Conservation (phyloP, 2,888 invertebrate species). For the Mesoligia furuncula region DNA sequence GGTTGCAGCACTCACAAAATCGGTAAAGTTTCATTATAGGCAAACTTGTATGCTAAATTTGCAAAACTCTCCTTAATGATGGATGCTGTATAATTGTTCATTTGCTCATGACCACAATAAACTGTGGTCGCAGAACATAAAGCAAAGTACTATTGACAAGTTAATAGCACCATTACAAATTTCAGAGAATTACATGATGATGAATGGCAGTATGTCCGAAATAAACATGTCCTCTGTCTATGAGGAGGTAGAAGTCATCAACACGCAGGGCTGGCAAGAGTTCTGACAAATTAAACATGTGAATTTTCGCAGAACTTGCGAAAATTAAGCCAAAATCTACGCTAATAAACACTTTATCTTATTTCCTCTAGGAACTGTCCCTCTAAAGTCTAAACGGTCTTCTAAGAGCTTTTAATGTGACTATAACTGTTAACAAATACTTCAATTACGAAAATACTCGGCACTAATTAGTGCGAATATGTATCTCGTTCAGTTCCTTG, state of each 20-base stretch:
- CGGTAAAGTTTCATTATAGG: neutral
- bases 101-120: constrained; percentile 40
- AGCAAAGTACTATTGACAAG: constrained; percentile 68
- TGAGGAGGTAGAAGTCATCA: constrained; percentile 59
- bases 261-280: constrained; percentile 70
- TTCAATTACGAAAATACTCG: constrained; percentile 26
- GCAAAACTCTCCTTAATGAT: constrained; percentile 12
- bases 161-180: constrained; percentile 76
- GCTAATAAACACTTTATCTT: neutral
- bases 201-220: constrained; percentile 79
- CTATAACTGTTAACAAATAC: neutral
- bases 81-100: constrained; percentile 11
- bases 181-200: constrained; percentile 83
- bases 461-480: constrained; percentile 52
- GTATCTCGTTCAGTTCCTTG: constrained; percentile 44
- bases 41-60: neutral
- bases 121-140: constrained; percentile 58
- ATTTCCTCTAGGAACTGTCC: neutral
- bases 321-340: neutral
- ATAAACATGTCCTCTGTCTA: constrained; percentile 79
- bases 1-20: neutral
- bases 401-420: neutral
- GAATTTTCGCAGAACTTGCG: constrained; percentile 5
- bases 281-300: neutral
- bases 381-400: neutral